These are phyloP conservation scores for Rhinolophus ferrumequinum DNA, from an alignment of 2,113 vertebrate species.

Conservation along the genomic window DNA sequence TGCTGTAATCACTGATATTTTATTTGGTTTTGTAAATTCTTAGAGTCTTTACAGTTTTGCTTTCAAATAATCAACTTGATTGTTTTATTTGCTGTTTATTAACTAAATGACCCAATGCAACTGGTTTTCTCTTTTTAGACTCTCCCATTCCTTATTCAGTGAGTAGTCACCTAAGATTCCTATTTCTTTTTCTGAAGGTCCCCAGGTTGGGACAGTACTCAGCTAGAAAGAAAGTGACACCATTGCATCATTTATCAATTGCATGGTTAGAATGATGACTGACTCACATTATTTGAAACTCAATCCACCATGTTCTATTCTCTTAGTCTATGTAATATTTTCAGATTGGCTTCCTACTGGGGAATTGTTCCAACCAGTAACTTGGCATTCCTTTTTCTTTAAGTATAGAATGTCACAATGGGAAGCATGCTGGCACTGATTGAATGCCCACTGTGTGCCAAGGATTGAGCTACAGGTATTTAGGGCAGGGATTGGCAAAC, in stretches of 20 bases:
- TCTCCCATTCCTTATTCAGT: background rate
- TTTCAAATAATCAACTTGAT: background rate
- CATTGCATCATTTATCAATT: background rate
- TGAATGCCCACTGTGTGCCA: background rate
- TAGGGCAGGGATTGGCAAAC: background rate
- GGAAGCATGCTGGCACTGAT: background rate
- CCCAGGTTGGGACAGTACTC: background rate
- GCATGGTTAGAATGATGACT: background rate
- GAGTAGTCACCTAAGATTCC: background rate
- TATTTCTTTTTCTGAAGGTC: background rate
- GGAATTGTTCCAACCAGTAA: background rate
- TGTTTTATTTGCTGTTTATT: slow-evolving; percentile 8
- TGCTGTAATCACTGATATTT: background rate
- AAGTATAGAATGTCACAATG: background rate
- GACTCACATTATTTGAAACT: background rate
- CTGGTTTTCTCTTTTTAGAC: background rate
- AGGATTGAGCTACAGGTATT: background rate
- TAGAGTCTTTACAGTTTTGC: background rate
- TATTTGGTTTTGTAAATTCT: background rate
- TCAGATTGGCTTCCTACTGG: background rate
- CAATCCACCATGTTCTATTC: background rate
- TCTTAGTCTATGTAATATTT: background rate
- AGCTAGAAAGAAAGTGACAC: background rate
- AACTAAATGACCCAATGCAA: background rate
- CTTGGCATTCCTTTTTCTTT: background rate